A percentile compares a stretch with the other conserved stretches of the same genome.
Conservation (phyloP, 2,113 vertebrate species). For the Cyprinus carpio region DNA sequence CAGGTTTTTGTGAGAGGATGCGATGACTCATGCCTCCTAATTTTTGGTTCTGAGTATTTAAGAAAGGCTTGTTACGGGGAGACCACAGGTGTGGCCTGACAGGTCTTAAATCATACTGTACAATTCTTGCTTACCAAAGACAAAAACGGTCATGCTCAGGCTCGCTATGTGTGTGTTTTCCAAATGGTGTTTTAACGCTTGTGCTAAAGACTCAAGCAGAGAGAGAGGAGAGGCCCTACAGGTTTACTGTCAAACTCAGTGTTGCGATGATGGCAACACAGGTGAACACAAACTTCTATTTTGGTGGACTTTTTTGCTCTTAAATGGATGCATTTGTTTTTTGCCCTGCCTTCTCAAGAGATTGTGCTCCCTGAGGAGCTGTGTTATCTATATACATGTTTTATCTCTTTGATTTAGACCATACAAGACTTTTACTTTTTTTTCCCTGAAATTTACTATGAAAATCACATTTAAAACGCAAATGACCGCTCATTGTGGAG, state of each 20-base stretch:
- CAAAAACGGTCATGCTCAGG: not conserved
- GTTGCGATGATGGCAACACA: conserved; percentile 55
- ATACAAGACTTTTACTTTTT: not conserved
- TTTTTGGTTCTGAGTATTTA: conserved; percentile 8
- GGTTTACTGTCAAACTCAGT: conserved; percentile 42
- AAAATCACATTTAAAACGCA: not conserved
- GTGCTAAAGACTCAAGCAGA: not conserved
- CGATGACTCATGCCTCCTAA: not conserved
- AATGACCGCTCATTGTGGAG: not conserved
- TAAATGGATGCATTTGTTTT: conserved; percentile 50
- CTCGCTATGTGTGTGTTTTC: conserved; percentile 10
- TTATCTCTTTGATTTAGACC: not conserved
- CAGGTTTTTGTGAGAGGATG: not conserved
- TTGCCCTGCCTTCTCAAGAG: conserved; percentile 21
- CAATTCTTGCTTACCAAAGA: not conserved
- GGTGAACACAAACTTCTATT: conserved; percentile 11
- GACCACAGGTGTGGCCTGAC: not conserved
- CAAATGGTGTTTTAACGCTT: conserved; percentile 25
- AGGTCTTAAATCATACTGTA: not conserved
- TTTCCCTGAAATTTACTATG: not conserved
- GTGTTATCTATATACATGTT: not conserved
- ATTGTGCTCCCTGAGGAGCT: not conserved
- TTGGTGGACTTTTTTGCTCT: conserved; percentile 5
- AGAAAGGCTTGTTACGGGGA: conserved; percentile 7
- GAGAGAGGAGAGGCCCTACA: conserved; percentile 13